Conservation (phyloP, 1,140 invertebrate species). For the Apocrypta bakeri region DNA sequence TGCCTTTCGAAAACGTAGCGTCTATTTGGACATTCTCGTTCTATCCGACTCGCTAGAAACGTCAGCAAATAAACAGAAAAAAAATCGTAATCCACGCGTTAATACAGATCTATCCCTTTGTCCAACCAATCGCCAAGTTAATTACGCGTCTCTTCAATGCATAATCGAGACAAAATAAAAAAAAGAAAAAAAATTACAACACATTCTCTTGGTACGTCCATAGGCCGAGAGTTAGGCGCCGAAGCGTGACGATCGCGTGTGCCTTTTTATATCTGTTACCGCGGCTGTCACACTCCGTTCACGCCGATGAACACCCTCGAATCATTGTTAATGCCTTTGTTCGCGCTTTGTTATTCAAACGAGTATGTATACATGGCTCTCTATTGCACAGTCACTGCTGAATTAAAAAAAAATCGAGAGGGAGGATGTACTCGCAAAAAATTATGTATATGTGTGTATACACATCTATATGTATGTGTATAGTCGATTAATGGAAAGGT, state of each 20-base stretch:
- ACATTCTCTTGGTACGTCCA: not conserved
- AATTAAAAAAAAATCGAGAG: slow-evolving; percentile 34
- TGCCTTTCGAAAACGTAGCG: slow-evolving; percentile 91
- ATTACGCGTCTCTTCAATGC: slow-evolving; percentile 20
- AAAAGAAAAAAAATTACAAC: not conserved
- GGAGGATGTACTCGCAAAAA: not conserved
- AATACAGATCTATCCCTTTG: slow-evolving; percentile 10
- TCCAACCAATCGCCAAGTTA: not conserved
- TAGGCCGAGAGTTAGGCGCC: not conserved
- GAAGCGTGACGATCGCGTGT: slow-evolving; percentile 47
- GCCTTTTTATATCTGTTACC: slow-evolving; percentile 41
- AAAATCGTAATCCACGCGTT: not conserved
- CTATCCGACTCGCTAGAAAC: slow-evolving; percentile 85
- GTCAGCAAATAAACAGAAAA: not conserved
- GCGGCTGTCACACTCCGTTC: slow-evolving; percentile 43
- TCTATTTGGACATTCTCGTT: slow-evolving; percentile 89
- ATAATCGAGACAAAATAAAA: slow-evolving; percentile 28
- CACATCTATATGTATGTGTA: not conserved
- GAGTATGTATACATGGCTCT: not conserved
- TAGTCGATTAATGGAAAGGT: slow-evolving; percentile 11
- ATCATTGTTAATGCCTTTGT: slow-evolving; percentile 53
- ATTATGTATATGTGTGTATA: too few relatives aligned
- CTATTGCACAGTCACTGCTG: not conserved
- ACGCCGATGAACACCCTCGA: slow-evolving; percentile 46
- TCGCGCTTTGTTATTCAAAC: slow-evolving; percentile 47